Conservation (phyloP, 2,888 invertebrate species). For the Diloba caeruleocephala region DNA sequence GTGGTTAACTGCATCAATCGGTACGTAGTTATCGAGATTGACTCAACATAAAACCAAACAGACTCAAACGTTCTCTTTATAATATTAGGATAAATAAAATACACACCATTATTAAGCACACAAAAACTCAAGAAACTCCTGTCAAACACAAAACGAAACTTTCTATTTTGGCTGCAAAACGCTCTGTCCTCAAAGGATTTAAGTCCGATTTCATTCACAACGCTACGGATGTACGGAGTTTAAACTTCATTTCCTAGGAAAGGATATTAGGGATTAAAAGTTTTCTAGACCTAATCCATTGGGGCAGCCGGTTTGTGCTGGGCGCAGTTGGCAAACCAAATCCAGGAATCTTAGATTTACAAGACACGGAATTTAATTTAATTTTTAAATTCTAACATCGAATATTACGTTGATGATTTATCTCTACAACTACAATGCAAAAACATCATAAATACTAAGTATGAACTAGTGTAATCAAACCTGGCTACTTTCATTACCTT, state of each 20-base stretch:
- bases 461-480: no score
- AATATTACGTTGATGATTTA: conserved; percentile 21
- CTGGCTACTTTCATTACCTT: no score
- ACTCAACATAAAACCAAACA: no score
- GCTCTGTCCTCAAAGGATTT: conserved; percentile 63
- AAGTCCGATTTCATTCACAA: conserved; percentile 64
- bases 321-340: conserved; percentile 49
- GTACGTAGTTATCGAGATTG: no score
- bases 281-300: conserved; percentile 72
- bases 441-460: no score
- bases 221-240: conserved; percentile 71
- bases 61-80: no score
- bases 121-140: conserved; percentile 23
- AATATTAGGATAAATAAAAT: neutral
- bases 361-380: conserved; percentile 23
- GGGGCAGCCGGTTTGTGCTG: conserved; percentile 63
- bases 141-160: conserved; percentile 31
- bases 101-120: conserved; percentile 6
- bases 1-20: no score
- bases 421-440: no score
- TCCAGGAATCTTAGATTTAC: conserved; percentile 37
- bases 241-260: conserved; percentile 84
- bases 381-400: conserved; percentile 14
- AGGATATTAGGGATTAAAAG: conserved; percentile 85
- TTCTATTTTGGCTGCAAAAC: conserved; percentile 57